Conservation (phyloP, 2,113 vertebrate genomes). For the Crotalus tigris region DNA sequence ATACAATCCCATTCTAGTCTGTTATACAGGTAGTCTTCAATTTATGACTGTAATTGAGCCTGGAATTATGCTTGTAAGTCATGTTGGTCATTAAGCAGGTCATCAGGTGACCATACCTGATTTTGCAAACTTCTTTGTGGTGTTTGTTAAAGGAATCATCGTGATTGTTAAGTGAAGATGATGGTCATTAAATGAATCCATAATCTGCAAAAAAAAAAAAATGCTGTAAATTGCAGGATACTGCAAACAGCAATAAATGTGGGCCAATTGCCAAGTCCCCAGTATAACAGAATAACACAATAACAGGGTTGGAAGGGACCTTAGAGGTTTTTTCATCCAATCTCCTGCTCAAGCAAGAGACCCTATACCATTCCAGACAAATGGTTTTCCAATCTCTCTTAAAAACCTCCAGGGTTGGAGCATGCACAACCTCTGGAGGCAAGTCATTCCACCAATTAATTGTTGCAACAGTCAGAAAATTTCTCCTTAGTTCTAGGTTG, state of each 20-base stretch:
- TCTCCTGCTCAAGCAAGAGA: background rate
- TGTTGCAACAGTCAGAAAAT: background rate
- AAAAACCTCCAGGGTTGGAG: background rate
- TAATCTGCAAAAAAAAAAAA: background rate
- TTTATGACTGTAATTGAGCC: background rate
- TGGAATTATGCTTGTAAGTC: background rate
- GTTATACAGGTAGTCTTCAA: background rate
- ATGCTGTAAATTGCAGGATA: background rate
- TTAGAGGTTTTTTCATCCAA: background rate
- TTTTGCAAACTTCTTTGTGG: background rate
- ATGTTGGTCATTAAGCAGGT: background rate
- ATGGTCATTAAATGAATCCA: background rate
- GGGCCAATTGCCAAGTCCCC: background rate
- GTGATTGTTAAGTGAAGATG: background rate
- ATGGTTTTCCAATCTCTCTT: background rate
- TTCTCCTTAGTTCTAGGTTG: background rate
- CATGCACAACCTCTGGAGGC: background rate
- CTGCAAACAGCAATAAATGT: background rate
- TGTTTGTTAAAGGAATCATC: background rate
- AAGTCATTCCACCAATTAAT: background rate
- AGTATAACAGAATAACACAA: background rate
- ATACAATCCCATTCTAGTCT: background rate
- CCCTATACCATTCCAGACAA: background rate
- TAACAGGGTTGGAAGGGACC: background rate
- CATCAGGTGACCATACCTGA: background rate